Conservation (phyloP, 2,797 vertebrate species). For the Oryzias dopingdopingensis region DNA sequence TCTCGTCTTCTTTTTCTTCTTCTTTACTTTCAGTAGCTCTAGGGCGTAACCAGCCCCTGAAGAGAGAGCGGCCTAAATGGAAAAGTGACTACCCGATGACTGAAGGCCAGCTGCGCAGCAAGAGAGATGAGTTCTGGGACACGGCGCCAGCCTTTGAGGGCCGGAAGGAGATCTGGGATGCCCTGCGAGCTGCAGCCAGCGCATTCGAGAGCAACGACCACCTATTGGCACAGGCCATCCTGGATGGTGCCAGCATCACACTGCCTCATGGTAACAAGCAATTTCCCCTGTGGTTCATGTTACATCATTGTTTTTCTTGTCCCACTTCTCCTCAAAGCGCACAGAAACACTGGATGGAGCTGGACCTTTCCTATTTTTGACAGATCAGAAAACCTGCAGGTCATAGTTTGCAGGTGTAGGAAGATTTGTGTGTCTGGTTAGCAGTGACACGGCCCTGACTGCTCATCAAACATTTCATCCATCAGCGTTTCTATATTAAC, state of each 20-base stretch:
- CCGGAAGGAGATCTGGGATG: conserved; percentile 97
- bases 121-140: conserved; percentile 98
- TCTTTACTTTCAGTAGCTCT: conserved; percentile 83
- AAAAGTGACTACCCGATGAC: conserved; percentile 99
- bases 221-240: conserved; percentile 95
- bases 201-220: conserved; percentile 97
- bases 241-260: conserved; percentile 95
- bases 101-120: conserved; percentile 95
- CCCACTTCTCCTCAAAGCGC: neutral
- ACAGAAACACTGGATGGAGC: neutral
- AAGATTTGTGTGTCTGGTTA: neutral
- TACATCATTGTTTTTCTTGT: conserved; percentile 9
- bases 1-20: conserved; percentile 1
- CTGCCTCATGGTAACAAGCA: conserved; percentile 88
- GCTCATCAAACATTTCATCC: conserved; percentile 6
- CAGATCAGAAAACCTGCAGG: neutral
- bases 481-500: neutral
- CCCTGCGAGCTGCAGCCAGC: conserved; percentile 91
- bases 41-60: conserved; percentile 95
- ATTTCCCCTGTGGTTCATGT: conserved; percentile 2
- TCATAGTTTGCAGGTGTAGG: neutral
- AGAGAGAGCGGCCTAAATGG: conserved; percentile 98
- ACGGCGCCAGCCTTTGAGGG: conserved; percentile 97
- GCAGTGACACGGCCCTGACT: neutral
- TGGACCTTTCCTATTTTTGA: neutral